Conservation (phyloP, 1,140 invertebrate species). For the Globodera rostochiensis region DNA sequence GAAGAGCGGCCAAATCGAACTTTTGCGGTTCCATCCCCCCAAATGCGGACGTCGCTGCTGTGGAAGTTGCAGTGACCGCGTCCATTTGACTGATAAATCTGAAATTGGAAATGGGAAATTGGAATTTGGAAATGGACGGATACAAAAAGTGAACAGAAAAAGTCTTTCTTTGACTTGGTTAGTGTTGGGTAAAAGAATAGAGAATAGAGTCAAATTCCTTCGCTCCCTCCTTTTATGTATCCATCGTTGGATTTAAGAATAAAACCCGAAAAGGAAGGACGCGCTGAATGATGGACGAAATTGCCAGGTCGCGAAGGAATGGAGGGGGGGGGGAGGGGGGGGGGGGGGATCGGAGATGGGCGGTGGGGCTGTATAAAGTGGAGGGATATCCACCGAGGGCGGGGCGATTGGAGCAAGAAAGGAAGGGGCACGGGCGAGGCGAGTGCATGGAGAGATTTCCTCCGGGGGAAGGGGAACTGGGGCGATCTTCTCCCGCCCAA, state of each 20-base stretch:
- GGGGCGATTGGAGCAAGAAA: background rate
- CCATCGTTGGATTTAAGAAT: background rate
- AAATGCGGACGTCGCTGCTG: constrained; percentile 17
- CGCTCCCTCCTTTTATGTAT: too few species aligned
- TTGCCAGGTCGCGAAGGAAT: constrained; percentile 18
- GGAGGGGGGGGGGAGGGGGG: background rate
- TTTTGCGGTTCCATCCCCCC: constrained; percentile 25
- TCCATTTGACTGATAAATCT: constrained; percentile 11
- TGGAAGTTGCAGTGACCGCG: constrained; percentile 7
- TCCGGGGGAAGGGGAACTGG: background rate
- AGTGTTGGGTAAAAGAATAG: too few species aligned
- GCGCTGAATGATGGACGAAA: background rate
- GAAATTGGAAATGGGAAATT: background rate
- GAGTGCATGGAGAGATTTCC: background rate
- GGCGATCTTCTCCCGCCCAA: constrained; percentile 6
- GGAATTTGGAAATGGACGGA: background rate
- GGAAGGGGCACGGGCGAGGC: background rate
- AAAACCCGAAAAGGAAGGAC: constrained; percentile 2
- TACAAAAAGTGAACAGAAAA: background rate
- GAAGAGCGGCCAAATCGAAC: constrained; percentile 40
- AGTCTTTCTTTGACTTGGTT: background rate
- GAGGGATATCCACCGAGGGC: background rate
- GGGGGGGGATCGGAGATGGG: background rate
- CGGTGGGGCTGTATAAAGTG: constrained; percentile 5
- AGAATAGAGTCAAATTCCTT: too few species aligned